Conservation (phyloP, 2,113 vertebrate species). For the Coptodon bakossiorum region DNA sequence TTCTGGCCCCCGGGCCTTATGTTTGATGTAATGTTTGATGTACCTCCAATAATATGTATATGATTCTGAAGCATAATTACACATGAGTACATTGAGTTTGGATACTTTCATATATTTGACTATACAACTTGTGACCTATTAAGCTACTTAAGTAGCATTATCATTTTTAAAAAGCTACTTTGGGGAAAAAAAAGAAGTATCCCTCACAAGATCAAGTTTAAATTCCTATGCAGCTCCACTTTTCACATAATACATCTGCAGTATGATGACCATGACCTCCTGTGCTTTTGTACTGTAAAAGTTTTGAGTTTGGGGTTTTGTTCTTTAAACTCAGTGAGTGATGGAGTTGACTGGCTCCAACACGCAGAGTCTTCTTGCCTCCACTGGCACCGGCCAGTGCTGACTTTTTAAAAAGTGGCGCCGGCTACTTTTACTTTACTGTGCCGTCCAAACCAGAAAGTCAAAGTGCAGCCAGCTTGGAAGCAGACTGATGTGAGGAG, state of each 20-base stretch:
- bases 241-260: not conserved
- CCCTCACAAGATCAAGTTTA: not conserved
- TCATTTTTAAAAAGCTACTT: not conserved
- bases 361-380: not conserved
- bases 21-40: not conserved
- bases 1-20: not conserved
- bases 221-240: not conserved
- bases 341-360: not conserved
- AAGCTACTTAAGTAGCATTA: not conserved
- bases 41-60: not conserved
- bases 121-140: not conserved
- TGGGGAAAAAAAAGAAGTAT: not conserved
- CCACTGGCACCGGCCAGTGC: not conserved
- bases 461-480: not conserved
- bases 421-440: not conserved
- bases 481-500: not conserved
- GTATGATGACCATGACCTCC: not conserved
- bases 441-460: not conserved
- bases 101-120: not conserved
- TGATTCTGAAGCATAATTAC: not conserved
- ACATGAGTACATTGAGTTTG: not conserved
- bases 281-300: not conserved
- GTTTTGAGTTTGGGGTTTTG: not conserved
- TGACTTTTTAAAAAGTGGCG: conserved; percentile 15
- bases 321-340: not conserved